A percentile compares a stretch with the other conserved stretches of the same genome.
Evolutionary conservation across 2,797 vertebrate genomes (phyloP).

Genomic region (Molossus alvarezi): DNA sequence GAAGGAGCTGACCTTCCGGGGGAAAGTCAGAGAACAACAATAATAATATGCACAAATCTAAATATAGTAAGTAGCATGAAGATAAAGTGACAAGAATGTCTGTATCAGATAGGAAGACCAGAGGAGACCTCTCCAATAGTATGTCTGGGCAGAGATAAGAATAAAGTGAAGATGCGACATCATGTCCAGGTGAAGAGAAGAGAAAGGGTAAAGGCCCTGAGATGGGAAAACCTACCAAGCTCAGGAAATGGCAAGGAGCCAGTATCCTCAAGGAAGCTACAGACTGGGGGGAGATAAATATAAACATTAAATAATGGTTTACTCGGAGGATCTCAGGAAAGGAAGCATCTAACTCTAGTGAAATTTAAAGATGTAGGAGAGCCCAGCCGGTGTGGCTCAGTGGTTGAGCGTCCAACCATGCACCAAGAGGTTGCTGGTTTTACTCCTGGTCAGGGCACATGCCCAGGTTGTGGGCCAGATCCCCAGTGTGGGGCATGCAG

Average conservation of each 20-base stretch:
- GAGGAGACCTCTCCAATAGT: neutral
- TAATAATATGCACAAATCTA: neutral
- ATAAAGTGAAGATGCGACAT: neutral
- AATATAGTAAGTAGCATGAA: neutral
- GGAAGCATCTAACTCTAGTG: neutral
- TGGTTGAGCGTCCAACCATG: no score
- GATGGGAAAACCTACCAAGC: neutral
- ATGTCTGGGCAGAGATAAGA: neutral
- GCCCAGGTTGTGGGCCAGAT: no score
- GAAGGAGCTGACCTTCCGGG: neutral
- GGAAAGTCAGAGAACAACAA: no score
- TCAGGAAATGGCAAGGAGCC: neutral
- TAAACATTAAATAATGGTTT: neutral
- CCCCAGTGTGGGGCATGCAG: no score
- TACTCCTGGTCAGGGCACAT: no score
- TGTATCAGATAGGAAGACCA: neutral
- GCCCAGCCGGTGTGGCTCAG: no score
- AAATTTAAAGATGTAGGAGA: constrained; percentile 10
- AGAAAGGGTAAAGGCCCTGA: neutral
- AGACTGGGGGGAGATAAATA: neutral
- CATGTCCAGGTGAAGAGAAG: neutral
- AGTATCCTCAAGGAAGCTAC: neutral
- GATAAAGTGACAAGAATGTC: neutral
- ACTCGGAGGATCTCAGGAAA: neutral
- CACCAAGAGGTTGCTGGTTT: no score